A percentile compares a stretch with the other conserved stretches of the same genome.
phyloP scores from a whole-genome alignment of 2,888 invertebrate genomes.

The Fragum sueziense region DNA sequence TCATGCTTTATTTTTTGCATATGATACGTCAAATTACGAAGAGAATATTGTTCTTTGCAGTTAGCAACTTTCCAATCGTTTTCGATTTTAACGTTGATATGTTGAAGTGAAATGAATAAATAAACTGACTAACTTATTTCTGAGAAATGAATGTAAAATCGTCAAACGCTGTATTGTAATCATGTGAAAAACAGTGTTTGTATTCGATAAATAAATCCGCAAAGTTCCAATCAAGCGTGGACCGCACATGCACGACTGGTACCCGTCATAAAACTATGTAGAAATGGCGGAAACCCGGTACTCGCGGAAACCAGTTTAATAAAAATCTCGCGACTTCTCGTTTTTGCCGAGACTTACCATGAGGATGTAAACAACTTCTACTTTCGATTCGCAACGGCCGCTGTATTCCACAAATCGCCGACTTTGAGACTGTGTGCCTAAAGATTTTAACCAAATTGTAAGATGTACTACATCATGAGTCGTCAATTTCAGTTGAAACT shows the following conservation, averaged over 20 bases:
- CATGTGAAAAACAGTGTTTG: not conserved
- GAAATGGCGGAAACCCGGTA: not conserved
- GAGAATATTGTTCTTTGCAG: not conserved
- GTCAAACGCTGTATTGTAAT: not conserved
- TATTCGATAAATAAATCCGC: not conserved
- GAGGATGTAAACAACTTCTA: not conserved
- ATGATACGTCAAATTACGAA: not conserved
- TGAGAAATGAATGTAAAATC: not conserved
- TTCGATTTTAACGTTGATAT: not conserved
- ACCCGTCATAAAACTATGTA: not conserved
- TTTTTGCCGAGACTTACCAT: not conserved
- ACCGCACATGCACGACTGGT: not conserved
- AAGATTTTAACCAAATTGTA: too few relatives aligned
- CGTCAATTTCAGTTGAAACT: too few relatives aligned
- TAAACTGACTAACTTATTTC: not conserved
- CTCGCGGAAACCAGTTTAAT: not conserved
- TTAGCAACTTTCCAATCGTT: not conserved
- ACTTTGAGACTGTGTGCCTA: too few relatives aligned
- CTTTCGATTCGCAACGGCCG: not conserved
- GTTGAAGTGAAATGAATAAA: not conserved
- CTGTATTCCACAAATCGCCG: too few relatives aligned
- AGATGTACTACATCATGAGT: too few relatives aligned
- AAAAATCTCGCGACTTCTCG: not conserved
- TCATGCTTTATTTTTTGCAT: not conserved
- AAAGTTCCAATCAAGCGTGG: too few relatives aligned